A percentile compares a stretch with the other conserved stretches of the same genome.
Evolutionary conservation across 2,888 invertebrate genomes (phyloP).

Genomic region (Disparrhopalites patrizii): DNA sequence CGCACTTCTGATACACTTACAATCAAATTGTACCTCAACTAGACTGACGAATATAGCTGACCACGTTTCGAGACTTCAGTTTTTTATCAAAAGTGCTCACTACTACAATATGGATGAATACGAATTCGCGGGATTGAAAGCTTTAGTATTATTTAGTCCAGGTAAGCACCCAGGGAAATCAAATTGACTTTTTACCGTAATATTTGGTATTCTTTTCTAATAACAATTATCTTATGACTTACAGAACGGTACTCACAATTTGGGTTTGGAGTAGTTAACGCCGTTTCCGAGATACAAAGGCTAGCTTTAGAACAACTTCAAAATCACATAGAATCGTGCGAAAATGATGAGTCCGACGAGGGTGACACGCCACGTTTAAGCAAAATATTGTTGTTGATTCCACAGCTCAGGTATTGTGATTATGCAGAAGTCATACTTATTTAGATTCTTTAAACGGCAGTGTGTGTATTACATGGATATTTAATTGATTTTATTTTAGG

Average conservation of each 20-base stretch:
- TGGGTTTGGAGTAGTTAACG: conserved; percentile 35
- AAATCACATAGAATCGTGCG: conserved; percentile 37
- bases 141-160: conserved; percentile 76
- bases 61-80: conserved; percentile 39
- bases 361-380: conserved; percentile 29
- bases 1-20: conserved; percentile 38
- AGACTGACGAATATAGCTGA: conserved; percentile 37
- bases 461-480: too few species aligned
- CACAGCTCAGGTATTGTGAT: conserved; percentile 39
- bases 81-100: conserved; percentile 38
- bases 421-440: not conserved
- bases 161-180: too few species aligned
- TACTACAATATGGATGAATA: conserved; percentile 62
- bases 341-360: conserved; percentile 31
- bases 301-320: conserved; percentile 37
- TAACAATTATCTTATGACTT: conserved; percentile 20
- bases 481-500: conserved; percentile 32
- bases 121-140: conserved; percentile 83
- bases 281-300: conserved; percentile 38
- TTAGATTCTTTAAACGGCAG: too few species aligned
- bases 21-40: conserved; percentile 40
- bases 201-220: too few species aligned
- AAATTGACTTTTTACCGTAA: too few species aligned
- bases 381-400: conserved; percentile 40
- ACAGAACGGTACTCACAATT: conserved; percentile 38